These are phyloP conservation scores for Rapana venosa DNA, from an alignment of 2,888 invertebrate genomes.

Conservation along the genomic window DNA sequence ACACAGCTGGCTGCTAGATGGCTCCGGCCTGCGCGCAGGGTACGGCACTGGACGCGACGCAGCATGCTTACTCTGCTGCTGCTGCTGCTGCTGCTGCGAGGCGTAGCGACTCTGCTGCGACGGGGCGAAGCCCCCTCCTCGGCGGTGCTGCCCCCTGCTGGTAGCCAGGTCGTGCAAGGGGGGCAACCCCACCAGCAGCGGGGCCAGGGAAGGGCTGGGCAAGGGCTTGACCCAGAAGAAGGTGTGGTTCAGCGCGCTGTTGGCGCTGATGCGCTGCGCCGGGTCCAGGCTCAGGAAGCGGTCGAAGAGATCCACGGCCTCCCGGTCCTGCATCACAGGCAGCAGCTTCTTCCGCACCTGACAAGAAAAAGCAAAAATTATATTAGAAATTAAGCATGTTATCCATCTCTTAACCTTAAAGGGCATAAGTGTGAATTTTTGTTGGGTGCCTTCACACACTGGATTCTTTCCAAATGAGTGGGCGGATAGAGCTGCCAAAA, in stretches of 20 bases:
- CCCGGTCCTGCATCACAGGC: constrained; percentile 92
- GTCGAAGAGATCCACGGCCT: constrained; percentile 96
- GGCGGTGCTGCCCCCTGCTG: constrained; percentile 87
- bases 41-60: neutral
- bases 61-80: neutral
- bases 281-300: constrained; percentile 94
- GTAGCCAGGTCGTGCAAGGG: constrained; percentile 99
- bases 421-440: too few species aligned
- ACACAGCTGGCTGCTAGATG: neutral
- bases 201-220: constrained; percentile 83
- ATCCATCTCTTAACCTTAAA: too few species aligned
- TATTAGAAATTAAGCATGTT: too few species aligned
- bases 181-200: constrained; percentile 92
- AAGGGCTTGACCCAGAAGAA: constrained; percentile 99
- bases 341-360: constrained; percentile 83
- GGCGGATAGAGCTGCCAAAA: too few species aligned
- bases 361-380: too few species aligned
- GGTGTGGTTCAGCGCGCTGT: constrained; percentile 95
- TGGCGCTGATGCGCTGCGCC: constrained; percentile 90
- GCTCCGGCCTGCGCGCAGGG: neutral
- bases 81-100: neutral
- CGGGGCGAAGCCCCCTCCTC: too few species aligned
- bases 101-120: too few species aligned
- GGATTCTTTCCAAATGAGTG: too few species aligned
- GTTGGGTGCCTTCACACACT: too few species aligned